Base-by-base conservation (phyloP, 2,888 invertebrate genomes). In the Stenotaenia linearis region DNA sequence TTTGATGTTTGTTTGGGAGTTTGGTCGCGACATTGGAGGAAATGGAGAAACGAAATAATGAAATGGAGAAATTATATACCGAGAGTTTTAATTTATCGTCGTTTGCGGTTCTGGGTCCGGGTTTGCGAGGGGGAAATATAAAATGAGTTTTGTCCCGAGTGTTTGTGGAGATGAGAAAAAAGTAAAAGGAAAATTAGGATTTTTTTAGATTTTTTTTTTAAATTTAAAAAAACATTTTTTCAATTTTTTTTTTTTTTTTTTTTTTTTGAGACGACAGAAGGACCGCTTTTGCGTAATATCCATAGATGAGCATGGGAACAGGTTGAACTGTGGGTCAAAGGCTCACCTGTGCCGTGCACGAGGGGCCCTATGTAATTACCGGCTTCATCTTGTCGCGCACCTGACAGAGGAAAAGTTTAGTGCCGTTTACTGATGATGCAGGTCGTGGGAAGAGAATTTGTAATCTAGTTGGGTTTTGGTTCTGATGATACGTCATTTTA, bases 351-450 rank as follows among this genome's bases (percentile, higher is more conserved):
- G 61, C 61, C 61, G 61, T 61, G 61, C 61, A 25, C 61, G 10
- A 25, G 61, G 28, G 61, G 28, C 6, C 25, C 61, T 61, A 23
- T 61, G 28, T 61, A 61, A 61, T 61, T 61, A 61, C 61, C 61
- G 5, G 61, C 25, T 25, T 61, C 25, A 9, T 61, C 61, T 61
- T 61, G 61, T 61, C 61, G 61, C 61, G 61, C 61, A 61, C 61
- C 61, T 61, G 61, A 61, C 61, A 25, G 61, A 61, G 45, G n/a
- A 45, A 45, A 45, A 61, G 61, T 61, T 61, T 61, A 61, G 61
- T 61, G 61, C 61, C 61, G 61, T 61, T 61, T 61, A 61, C 61
- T 61, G 61, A 61, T 61, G 61, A 61, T 61, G 61, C 61, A 25
- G 61, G 61, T 61, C 61, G 61, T 61, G 61, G 61, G 61, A 61